Base-by-base conservation (phyloP, 2,888 invertebrate genomes). In the Magallana nippona region DNA sequence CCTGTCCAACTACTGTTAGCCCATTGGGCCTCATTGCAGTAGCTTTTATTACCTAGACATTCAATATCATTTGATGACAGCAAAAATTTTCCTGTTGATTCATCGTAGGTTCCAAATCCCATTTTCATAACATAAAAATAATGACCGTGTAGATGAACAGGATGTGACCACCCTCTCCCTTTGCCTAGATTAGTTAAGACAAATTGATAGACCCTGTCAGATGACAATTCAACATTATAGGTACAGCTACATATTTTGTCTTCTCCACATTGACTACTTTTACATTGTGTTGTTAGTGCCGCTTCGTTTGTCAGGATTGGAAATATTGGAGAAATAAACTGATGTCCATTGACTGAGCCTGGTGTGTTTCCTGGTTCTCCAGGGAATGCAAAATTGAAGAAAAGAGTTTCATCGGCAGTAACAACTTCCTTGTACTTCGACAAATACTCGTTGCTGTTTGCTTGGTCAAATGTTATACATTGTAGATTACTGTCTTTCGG, bases 121-220 rank as follows among this genome's bases (percentile, higher is more conserved):
- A 88, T 86, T 78, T 87, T 85, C 62, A 91, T 56, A 1, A 91
- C 90, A 22, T 88, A 90, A 82, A 91, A 91, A 11, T 87, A 89
- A 71, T 90, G 89, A n/a, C 91, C 91, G 78, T 91, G 91, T 32
- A 91, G 83, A 83, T 91, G 91, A 22, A 91, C 82, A 1, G 89
- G 89, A 57, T 91, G 91, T 32, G 90, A 88, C 81, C 84, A 87
- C 0, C 88, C 89, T 5, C 85, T 79, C 5, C 89, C 90, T 2
- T 77, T 84, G 0, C 89, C 89, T 15, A 88, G 79, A 77, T 88
- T 89, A 10, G 83, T 63, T 32, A 91, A 84, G 10, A 89, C 85
- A 71, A 91, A 81, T 83, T 91, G 91, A 19, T 87, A 79, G 0
- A 86, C 84, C 19, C 86, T 83, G 11, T 22, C 27, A 17, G 27